Percentiles rank a stretch among this genome's conserved stretches.
These are phyloP conservation scores for Andrena marginata DNA, from an alignment of 2,888 invertebrate genomes.

Conservation along the genomic window DNA sequence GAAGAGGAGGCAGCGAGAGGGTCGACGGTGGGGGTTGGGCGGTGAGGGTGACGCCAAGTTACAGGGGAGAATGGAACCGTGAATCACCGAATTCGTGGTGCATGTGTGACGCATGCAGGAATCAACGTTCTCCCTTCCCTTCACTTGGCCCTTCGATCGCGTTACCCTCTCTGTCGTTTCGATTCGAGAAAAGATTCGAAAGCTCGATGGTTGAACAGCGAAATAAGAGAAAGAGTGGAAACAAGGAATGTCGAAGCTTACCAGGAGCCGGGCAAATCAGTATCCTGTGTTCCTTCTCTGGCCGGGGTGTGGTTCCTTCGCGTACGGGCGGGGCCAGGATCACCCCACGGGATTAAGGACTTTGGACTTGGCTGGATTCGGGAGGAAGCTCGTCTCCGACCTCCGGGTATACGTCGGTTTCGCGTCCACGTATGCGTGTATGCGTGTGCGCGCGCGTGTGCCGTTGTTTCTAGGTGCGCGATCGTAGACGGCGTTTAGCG, in stretches of 20 bases:
- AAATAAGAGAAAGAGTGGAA: conserved; percentile 1
- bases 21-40: background rate
- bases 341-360: conserved; percentile 78
- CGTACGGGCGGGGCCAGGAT: conserved; percentile 75
- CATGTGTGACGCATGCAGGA: too few relatives aligned
- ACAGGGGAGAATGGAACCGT: background rate
- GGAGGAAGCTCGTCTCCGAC: conserved; percentile 61
- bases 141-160: background rate
- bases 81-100: background rate
- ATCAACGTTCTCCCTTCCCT: background rate
- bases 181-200: background rate
- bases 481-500: background rate
- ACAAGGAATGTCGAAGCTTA: conserved; percentile 62
- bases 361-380: conserved; percentile 76
- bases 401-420: conserved; percentile 8
- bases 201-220: background rate
- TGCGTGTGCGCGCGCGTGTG: background rate
- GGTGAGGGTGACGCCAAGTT: background rate
- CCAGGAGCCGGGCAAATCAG: conserved; percentile 70
- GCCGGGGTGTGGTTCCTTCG: conserved; percentile 79
- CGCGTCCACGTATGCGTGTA: conserved; percentile 33
- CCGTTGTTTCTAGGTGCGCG: conserved; percentile 5
- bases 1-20: conserved; percentile 1
- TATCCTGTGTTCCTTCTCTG: conserved; percentile 65
- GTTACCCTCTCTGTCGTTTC: conserved; percentile 2